Evolutionary conservation across 1,140 invertebrate species (phyloP), one percentile per base, ranked within the genome.

Genomic region (Paralvinella palmiformis): DNA sequence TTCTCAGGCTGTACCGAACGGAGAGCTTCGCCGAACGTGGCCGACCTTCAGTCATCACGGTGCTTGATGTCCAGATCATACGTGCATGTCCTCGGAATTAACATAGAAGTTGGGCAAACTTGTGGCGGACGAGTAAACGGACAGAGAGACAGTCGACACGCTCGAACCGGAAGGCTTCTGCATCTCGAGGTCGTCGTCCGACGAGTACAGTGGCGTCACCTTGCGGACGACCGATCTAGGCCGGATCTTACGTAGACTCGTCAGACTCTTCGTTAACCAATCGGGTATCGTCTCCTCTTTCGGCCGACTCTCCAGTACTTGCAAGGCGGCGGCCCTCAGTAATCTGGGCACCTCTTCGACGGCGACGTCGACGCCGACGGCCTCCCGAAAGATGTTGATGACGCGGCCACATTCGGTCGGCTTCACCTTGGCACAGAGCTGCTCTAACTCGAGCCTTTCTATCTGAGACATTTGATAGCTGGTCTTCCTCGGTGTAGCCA

Each of bases 371-470:
- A 69, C 67, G 6, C 69, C 41, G n/a, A 77, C 45, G 15, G 72
- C 60, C 62, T 74, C 71, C 17, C 77, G 65, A 62, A 79, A 77
- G 27, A 70, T 63, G 10, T 67, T 53, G n/a, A 79, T 73, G 20
- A 79, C 69, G 53, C 67, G 70, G 1, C 72, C 68, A 62, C 72
- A 73, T 65, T 79, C 75, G 20, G 44, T 27, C 48, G 69, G 66
- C 59, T 71, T 69, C 4, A 78, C 69, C 65, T 75, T 71, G 53
- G 71, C 70, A 59, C 75, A 79, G 17, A 76, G 64, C 59, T 75
- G 72, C 48, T 77, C 77, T n/a, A 79, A 58, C 45, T 77, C 75
- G 27, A 77, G 56, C 29, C 74, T 52, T 50, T 77, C 72, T 24
- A 77, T 53, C 52, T 76, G 75, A 1, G 77, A 70, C 44, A 79